Percentiles rank a stretch among this genome's conserved stretches.
Evolutionary conservation across 2,113 vertebrate genomes (phyloP).

Genomic region (Paramormyrops kingsleyae): DNA sequence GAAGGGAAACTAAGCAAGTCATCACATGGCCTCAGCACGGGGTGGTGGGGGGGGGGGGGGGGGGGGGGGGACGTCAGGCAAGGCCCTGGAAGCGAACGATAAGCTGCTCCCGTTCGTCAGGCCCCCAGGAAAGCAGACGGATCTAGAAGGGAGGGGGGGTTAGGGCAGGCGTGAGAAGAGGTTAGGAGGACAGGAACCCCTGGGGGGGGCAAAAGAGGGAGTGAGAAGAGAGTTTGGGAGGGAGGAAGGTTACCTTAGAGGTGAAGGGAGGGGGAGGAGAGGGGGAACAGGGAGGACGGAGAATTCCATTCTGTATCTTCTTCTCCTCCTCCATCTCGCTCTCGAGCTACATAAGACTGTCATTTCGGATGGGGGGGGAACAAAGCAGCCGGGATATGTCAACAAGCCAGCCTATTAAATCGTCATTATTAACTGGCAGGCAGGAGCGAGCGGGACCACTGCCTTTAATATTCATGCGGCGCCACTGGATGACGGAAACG

Average conservation of each 20-base stretch:
- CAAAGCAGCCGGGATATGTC: constrained; percentile 48
- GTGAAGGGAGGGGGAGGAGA: not conserved
- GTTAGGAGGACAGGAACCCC: not conserved
- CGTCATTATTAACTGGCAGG: constrained; percentile 56
- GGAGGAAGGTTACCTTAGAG: not conserved
- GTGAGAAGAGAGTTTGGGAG: not conserved
- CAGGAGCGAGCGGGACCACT: constrained; percentile 38
- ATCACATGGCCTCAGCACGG: not conserved
- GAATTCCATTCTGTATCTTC: constrained; percentile 26
- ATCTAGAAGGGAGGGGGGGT: not conserved
- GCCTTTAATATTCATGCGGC: constrained; percentile 56
- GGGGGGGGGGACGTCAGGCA: not conserved
- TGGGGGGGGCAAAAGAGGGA: constrained; percentile 6
- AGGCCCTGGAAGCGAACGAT: not conserved
- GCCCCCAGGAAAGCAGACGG: not conserved
- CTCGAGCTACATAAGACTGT: constrained; percentile 26
- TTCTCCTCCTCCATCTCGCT: constrained; percentile 22
- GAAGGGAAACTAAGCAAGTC: not conserved
- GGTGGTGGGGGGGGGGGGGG: no score
- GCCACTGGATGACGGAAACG: constrained; percentile 37
- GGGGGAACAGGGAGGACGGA: not conserved
- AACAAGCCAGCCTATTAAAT: constrained; percentile 53
- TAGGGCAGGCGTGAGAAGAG: not conserved
- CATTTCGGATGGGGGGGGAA: constrained; percentile 28
- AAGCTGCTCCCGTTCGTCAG: not conserved